Base-by-base conservation (phyloP, 2,888 invertebrate species). In the Xanthia icteritia region DNA sequence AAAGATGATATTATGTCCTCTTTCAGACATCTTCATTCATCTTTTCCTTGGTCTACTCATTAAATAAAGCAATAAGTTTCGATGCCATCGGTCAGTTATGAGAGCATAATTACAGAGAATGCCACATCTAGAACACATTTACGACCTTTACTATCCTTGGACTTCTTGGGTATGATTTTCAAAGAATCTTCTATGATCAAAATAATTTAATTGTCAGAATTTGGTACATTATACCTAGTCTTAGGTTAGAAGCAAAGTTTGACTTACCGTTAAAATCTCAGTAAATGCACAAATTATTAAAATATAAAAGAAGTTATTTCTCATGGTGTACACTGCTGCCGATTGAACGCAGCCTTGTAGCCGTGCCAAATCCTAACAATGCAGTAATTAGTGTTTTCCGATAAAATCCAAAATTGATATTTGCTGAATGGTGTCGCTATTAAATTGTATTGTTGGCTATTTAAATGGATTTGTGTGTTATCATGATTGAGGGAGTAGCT, bases 321-420 rank as follows among this genome's bases (percentile, higher is more conserved):
- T 77, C 89, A 89, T 88, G 31, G 68, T 80, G 79, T 69, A 64
- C 27, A 61, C 73, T 63, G 36, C 27, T 39, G 45, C 31, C 65
- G 77, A 73, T 66, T 69, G 74, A 69, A 39, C 54, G 42, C 42
- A 70, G 31, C 56, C 45, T 36, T 36, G 42, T 36, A 9, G 75
- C 81, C 87, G 76, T 85, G 68, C 11, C 11, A 74, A 87, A 88
- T 87, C 61, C 77, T 58, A 70, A 86, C 85, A 79, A 75, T 76
- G 76, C 36, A 74, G 27, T 77, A 82, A 84, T 86, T 87, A 88
- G 61, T 84, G 84, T 84, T 84, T 73, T 45, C 51, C 63, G 79
- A 87, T 85, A 79, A 81, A 79, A 75, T 71, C 23, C 54, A 45
- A 87, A 87, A 85, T 88, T 74, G 81, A 75, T 74, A 87, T 82